Evolutionary conservation across 2,797 vertebrate genomes (phyloP).

Genomic region (Tangara arthus): DNA sequence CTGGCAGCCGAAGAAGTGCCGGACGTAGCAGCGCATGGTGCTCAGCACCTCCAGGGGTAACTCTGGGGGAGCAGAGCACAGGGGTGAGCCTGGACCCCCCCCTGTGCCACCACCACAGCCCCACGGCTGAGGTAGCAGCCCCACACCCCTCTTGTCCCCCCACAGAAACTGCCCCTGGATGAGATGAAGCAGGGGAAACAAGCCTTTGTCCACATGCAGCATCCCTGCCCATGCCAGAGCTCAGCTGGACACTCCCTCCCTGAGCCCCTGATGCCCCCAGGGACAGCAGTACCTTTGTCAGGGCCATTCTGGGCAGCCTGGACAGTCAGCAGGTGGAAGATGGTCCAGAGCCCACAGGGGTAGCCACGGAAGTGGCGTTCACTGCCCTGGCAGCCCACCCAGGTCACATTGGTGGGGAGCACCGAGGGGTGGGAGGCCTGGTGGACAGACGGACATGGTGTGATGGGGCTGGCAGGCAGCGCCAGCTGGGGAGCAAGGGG

Average conservation of each 20-base stretch:
- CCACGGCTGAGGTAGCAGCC: rapidly evolving
- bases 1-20: conserved; percentile 87
- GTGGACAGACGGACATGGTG: rapidly evolving
- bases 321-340: conserved; percentile 90
- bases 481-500: not conserved
- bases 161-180: rapidly evolving
- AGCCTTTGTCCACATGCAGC: not conserved
- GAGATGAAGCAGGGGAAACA: not conserved
- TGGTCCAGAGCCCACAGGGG: conserved; percentile 89
- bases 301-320: conserved; percentile 70
- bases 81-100: rapidly evolving
- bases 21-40: conserved; percentile 83
- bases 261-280: rapidly evolving
- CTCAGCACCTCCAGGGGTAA: conserved; percentile 80
- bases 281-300: not conserved
- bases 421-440: conserved; percentile 67
- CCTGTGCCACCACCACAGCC: rapidly evolving
- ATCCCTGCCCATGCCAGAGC: rapidly evolving
- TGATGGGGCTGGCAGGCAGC: not conserved
- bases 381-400: conserved; percentile 91
- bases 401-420: conserved; percentile 79
- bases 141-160: not conserved
- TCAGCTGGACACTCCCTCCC: not conserved
- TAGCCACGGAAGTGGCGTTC: conserved; percentile 83
- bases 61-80: conserved; percentile 53